phyloP scores from a whole-genome alignment of 2,797 vertebrate genomes.

The Microtus californicus region DNA sequence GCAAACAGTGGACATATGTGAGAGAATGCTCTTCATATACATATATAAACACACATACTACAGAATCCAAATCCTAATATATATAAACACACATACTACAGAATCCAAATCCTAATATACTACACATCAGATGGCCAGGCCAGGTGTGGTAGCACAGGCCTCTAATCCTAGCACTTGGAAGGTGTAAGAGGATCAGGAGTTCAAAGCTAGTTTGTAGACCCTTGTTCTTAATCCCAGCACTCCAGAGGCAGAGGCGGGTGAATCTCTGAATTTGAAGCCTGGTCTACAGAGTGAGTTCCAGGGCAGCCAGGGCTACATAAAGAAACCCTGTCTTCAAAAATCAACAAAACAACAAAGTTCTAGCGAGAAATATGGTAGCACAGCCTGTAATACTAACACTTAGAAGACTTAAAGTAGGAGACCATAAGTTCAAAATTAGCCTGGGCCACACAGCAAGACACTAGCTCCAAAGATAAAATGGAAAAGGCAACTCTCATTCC shows the following conservation, averaged over 20 bases:
- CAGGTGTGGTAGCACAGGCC: not conserved
- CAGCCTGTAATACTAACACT: not conserved
- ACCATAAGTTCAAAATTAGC: not conserved
- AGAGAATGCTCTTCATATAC: not conserved
- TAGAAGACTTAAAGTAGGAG: not conserved
- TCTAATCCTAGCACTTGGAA: not conserved
- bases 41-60: not conserved
- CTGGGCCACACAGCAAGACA: not conserved
- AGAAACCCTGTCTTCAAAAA: not conserved
- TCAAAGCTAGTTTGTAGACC: not conserved
- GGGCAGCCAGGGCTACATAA: not conserved
- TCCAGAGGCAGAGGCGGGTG: not conserved
- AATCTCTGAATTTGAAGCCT: not conserved
- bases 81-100: not conserved
- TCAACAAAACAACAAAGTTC: not conserved
- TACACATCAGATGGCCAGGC: not conserved
- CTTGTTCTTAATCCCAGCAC: not conserved
- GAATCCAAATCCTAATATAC: not conserved
- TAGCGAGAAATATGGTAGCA: not conserved
- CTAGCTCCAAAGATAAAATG: not conserved
- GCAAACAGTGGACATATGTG: slow-evolving; percentile 74
- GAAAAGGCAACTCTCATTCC: not conserved
- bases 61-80: not conserved
- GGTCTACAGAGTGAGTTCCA: not conserved
- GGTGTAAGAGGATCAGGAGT: not conserved